These are phyloP conservation scores for Strix aluco DNA, from an alignment of 2,113 vertebrate species.

Conservation along the genomic window DNA sequence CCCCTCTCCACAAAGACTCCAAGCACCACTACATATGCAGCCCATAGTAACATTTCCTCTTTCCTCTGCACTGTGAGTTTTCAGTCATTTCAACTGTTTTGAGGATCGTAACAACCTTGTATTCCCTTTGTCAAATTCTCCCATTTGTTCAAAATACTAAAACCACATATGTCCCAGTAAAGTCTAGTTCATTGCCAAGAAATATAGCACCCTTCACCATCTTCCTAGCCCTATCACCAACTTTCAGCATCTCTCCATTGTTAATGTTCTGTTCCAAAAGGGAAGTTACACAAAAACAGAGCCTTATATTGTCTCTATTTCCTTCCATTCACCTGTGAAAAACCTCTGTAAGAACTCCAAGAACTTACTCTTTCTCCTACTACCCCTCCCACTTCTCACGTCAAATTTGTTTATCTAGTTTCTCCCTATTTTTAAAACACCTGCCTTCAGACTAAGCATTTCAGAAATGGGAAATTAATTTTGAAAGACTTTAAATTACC, in stretches of 20 bases:
- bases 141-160: background rate
- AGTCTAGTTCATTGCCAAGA: background rate
- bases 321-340: background rate
- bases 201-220: background rate
- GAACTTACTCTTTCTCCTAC: background rate
- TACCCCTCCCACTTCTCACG: background rate
- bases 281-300: background rate
- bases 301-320: background rate
- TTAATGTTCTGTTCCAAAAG: background rate
- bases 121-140: background rate
- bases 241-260: background rate
- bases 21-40: background rate
- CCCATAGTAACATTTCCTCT: background rate
- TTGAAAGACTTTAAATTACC: background rate
- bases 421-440: background rate
- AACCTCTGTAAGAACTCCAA: background rate
- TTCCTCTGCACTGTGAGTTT: background rate
- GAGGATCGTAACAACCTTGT: background rate
- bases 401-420: background rate
- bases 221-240: background rate
- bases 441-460: background rate
- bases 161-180: background rate
- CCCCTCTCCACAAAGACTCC: background rate
- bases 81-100: background rate
- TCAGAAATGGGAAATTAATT: background rate